Base-by-base conservation (phyloP, 2,797 vertebrate genomes). In the Gallinago solitaria region DNA sequence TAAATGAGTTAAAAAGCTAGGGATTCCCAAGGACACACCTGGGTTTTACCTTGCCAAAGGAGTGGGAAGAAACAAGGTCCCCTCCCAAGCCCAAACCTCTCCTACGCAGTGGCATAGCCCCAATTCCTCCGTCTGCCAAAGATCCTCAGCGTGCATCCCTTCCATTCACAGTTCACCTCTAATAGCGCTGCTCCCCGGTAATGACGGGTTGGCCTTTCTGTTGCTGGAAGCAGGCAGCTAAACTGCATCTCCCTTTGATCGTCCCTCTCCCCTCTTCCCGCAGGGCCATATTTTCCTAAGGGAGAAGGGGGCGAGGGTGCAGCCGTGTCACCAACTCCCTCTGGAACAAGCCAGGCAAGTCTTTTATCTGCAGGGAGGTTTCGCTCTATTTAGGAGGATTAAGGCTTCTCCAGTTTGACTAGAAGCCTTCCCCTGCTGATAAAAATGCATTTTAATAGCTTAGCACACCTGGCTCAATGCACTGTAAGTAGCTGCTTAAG, bases 281-380 rank as follows among this genome's bases (percentile, higher is more conserved):
- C 93, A 50, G 95, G 96, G 89, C 90, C 59, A 4, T 10, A 75
- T 96, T 95, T 95, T 97, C 96, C 94, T 93, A 68, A 91, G 94
- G 96, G 96, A 92, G 92, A 95, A 92, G 91, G 87, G 71, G 95
- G 89, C 6, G 94, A 96, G 94, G 86, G 89, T 79, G 85, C 95
- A 96, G 65, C 94, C 75, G 1, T 97, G 97, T 96, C 96, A 97
- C 94, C 79, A 59, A 39, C 91, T 96, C 91, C 90, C 87, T 93
- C 95, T 30, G 76, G 94, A 96, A 96, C 92, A 23, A 93, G 93
- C 93, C 94, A 76, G 89, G 77, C 77, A 5, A 51, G 93, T 95
- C 90, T 97, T 97, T 95, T 89, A 97, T 95, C 97, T 96, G 90
- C 85, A 93, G 90, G 95, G 96, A 97, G 96, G 95, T 97, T 97